Evolutionary conservation across 2,797 vertebrate genomes (phyloP), one percentile per base, ranked within the genome.

Genomic region (Saxicola maurus): DNA sequence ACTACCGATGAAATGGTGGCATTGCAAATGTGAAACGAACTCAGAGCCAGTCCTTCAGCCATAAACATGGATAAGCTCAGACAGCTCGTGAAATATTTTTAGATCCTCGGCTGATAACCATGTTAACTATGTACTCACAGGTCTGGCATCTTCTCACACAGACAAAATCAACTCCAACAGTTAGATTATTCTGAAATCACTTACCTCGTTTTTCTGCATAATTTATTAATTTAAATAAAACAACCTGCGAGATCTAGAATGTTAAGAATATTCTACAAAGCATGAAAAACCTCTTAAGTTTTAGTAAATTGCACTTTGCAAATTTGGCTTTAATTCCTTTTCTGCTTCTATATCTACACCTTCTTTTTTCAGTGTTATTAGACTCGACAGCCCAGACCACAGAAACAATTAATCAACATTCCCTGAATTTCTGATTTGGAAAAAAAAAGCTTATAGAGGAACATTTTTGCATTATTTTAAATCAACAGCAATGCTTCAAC

Each of bases 21-120:
- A 31, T 0, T 20, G 30, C 62, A 69, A 60, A 55, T 7, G 2
- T 0, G 16, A 37, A 60, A 40, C 0, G 0, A 33, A 60, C 38
- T 38, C 40, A 1, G 27, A 73, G 37, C 42, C 52, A 30, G 43
- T 33, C 42, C 75, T 69, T 72, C 13, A 25, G 18, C 46, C 37
- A 57, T 14, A 48, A 49, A 55, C 24, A 18, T 3, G 4, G 35
- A 23, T 31, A 11, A 81, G 56, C 56, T 87, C 45, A 89, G 48
- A 59, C 20, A 78, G 24, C 45, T 69, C 0, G 0, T 37, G 82
- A 43, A 72, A 38, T 45, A 45, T 45, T 83, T 68, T 64, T 59
- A 56, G 55, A 79, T 56, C 43, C 43, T 53, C 0, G 0, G 23
- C 1, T 80, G 60, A 62, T 43, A 33, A 38, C n/a, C 12, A 6